Conservation (phyloP, 2,888 invertebrate genomes). For the Hesperia comma region DNA sequence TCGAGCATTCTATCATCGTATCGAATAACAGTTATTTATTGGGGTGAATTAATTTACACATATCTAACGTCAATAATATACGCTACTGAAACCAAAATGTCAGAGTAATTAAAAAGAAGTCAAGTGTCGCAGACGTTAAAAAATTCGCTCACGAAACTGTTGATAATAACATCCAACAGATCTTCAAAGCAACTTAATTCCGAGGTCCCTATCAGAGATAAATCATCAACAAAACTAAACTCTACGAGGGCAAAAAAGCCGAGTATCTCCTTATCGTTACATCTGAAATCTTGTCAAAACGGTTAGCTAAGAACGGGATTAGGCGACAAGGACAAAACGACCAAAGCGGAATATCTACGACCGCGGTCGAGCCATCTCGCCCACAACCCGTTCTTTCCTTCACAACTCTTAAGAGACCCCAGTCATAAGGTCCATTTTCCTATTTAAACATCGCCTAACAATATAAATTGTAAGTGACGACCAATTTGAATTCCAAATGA, state of each 20-base stretch:
- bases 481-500: conserved; percentile 76
- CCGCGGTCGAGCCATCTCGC: conserved; percentile 44
- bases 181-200: conserved; percentile 31
- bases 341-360: conserved; percentile 54
- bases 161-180: conserved; percentile 14
- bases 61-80: too few relatives aligned
- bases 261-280: conserved; percentile 60
- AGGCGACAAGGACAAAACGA: conserved; percentile 79
- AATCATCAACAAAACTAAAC: conserved; percentile 31
- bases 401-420: conserved; percentile 18
- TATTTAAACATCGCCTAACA: conserved; percentile 10
- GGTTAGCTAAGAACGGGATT: conserved; percentile 81
- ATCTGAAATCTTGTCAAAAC: conserved; percentile 81
- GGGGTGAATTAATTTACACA: too few relatives aligned
- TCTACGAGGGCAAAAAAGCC: conserved; percentile 51
- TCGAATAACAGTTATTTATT: too few relatives aligned
- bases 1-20: too few relatives aligned
- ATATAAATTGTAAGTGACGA: conserved; percentile 56
- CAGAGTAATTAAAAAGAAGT: neutral
- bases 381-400: conserved; percentile 24
- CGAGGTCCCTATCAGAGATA: conserved; percentile 26
- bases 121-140: neutral
- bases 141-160: conserved; percentile 5
- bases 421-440: conserved; percentile 39
- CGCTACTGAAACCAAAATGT: too few relatives aligned